Evolutionary conservation across 2,113 vertebrate genomes (phyloP), one percentile per base, ranked within the genome.

Genomic region (Cololabis saira): DNA sequence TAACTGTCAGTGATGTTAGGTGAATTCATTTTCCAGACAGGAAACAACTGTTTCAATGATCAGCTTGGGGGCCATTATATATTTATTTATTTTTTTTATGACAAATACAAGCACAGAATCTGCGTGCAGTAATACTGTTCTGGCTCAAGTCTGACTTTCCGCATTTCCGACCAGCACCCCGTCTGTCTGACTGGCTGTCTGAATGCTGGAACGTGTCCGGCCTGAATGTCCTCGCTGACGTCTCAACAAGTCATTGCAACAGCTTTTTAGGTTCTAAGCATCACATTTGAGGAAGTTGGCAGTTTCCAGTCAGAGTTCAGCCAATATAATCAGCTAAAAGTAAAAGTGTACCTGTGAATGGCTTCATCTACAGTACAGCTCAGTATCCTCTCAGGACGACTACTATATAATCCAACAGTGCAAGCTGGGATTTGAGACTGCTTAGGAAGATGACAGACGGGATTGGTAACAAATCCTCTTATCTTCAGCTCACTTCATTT

Each of bases 371-470:
- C 15, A 13, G 56, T 58, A 55, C 5, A 65, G 60, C 73, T 83
- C 56, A 77, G 75, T 76, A 71, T 81, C 76, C 72, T 79, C 69
- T 75, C 61, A 68, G 51, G 59, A 67, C 56, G 71, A 76, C 61
- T 33, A 55, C 50, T 42, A 37, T 51, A 78, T 85, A 85, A 88
- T 85, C 82, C 76, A 17, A 49, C 57, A 54, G 54, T 67, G 75
- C 75, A 60, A 67, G 11, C 53, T 58, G 69, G 80, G 86, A 85
- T 90, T 88, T 80, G 41, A 78, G 80, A 82, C 82, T 84, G 87
- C 74, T 88, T 87, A 89, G 81, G 74, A 86, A 86, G 83, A 89
- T 87, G 89, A 89, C 89, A 86, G 87, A 87, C 80, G 85, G 87
- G 85, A 85, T 89, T 78, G 82, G 78, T 62, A 42, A 74, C 80